Percentiles rank a stretch among this genome's conserved stretches.
phyloP scores from a whole-genome alignment of 2,888 invertebrate genomes.

The Lissocephala sabroskyi region DNA sequence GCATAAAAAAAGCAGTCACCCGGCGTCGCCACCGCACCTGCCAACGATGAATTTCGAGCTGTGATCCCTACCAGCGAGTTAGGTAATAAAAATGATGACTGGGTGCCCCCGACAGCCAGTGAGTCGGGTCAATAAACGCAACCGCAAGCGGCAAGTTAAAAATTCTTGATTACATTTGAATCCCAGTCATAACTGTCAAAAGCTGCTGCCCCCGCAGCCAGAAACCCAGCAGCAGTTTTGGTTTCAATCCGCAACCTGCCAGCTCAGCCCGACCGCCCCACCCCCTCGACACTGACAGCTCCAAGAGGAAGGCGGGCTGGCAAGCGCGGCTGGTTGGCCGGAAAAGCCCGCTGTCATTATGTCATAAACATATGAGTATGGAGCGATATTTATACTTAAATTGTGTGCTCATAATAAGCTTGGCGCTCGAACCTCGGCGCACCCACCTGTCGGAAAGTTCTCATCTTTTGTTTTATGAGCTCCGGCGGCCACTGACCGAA shows the following conservation, averaged over 20 bases:
- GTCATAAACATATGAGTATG: slow-evolving; percentile 48
- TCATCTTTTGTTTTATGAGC: slow-evolving; percentile 17
- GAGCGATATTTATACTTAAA: slow-evolving; percentile 35
- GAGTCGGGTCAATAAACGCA: slow-evolving; percentile 7
- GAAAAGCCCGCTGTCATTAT: slow-evolving; percentile 54
- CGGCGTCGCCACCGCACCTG: no score
- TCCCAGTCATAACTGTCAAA: slow-evolving; percentile 60
- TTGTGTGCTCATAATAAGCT: slow-evolving; percentile 36
- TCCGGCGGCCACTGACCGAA: background rate
- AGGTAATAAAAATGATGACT: no score
- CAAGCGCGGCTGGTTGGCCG: slow-evolving; percentile 1
- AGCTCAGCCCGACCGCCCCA: background rate
- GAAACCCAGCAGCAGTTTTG: background rate
- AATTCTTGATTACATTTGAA: slow-evolving; percentile 59
- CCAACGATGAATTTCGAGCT: no score
- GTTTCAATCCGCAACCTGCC: background rate
- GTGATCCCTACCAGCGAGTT: background rate
- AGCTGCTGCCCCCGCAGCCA: slow-evolving; percentile 23
- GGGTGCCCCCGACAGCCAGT: background rate
- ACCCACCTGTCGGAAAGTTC: slow-evolving; percentile 24
- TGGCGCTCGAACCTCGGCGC: slow-evolving; percentile 24
- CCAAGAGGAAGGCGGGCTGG: slow-evolving; percentile 21
- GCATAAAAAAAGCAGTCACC: no score
- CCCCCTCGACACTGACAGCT: slow-evolving; percentile 14
- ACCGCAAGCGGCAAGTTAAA: slow-evolving; percentile 30